Evolutionary conservation across 2,888 invertebrate species (phyloP).

Genomic region (Drosophila tanythrix): DNA sequence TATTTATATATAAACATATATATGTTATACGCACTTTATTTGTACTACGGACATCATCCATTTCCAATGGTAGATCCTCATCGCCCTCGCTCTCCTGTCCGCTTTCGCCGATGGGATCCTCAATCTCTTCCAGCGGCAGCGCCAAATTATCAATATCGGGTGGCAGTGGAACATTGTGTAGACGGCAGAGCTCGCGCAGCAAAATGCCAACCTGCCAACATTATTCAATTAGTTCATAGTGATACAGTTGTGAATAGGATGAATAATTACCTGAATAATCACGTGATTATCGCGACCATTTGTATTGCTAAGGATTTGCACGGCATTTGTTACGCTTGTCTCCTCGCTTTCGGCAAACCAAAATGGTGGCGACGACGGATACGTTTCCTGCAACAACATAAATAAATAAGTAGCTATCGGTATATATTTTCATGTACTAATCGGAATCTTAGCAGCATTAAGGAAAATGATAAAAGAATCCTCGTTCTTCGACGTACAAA

Average conservation of each 20-base stretch:
- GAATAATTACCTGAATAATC: conserved; percentile 89
- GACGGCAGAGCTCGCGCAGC: conserved; percentile 95
- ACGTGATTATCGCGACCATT: conserved; percentile 96
- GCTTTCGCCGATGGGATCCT: conserved; percentile 86
- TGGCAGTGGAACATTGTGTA: conserved; percentile 96
- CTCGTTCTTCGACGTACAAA: too few relatives aligned
- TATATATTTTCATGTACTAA: too few relatives aligned
- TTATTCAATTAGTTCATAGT: background rate
- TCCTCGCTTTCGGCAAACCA: too few relatives aligned
- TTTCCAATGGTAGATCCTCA: conserved; percentile 93
- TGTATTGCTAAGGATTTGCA: conserved; percentile 96
- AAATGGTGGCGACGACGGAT: conserved; percentile 98
- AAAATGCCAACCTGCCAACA: conserved; percentile 92
- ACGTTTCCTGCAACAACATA: conserved; percentile 92
- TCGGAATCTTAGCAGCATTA: too few relatives aligned
- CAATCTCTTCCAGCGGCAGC: conserved; percentile 87
- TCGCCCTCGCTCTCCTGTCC: conserved; percentile 90
- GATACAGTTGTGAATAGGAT: background rate
- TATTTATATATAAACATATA: too few relatives aligned
- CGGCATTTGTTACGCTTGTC: conserved; percentile 96
- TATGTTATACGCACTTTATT: conserved; percentile 86
- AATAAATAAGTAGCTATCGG: background rate
- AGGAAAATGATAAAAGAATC: too few relatives aligned
- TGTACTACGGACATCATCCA: conserved; percentile 91
- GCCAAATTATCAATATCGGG: conserved; percentile 94